Evolutionary conservation across 2,888 invertebrate species (phyloP), one percentile per base, ranked within the genome.

Genomic region (Nipponacmea schrenckii): DNA sequence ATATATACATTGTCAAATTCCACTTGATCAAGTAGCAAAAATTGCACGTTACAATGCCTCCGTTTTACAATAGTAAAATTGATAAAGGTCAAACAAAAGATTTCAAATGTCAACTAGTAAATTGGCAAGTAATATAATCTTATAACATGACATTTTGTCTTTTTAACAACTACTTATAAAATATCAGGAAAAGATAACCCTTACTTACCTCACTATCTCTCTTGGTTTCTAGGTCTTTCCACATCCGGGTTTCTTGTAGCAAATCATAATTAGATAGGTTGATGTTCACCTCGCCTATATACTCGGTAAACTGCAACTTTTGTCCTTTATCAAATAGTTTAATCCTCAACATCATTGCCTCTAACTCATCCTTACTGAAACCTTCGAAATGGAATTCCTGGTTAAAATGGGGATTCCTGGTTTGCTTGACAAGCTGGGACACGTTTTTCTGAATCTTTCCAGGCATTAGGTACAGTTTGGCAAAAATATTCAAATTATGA

Each of bases 331-430:
- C 87, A 73, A 86, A 89, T 27, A 89, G 80, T 68, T 86, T 86
- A 15, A 90, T 83, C 24, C 83, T 68, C 26, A 90, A 79, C 8
- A 81, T 79, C 79, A 88, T 85, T 39, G 81, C 80, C 71, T 87
- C 83, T 56, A 90, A 72, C 65, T 89, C 87, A 39, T 89, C 88
- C 20, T 83, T 76, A n/a, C 83, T 78, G 39, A 90, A 80, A 73
- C 86, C 85, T 71, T 88, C 88, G 80, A 90, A 90, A 76, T 86
- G 87, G 76, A 89, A 87, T 72, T 89, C 88, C 81, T 90, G 83
- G 64, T 89, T 87, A 75, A 86, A 89, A 17, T 87, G 79, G 3
- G 89, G 89, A 76, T 89, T 83, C 17, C 86, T 70, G 10, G 89
- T 88, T 66, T 87, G 81, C 71, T 88, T 89, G 8, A 87, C 82